Percentiles rank a stretch among this genome's conserved stretches.
Conservation (phyloP, 2,113 vertebrate genomes). For the Periophthalmus modestus region DNA sequence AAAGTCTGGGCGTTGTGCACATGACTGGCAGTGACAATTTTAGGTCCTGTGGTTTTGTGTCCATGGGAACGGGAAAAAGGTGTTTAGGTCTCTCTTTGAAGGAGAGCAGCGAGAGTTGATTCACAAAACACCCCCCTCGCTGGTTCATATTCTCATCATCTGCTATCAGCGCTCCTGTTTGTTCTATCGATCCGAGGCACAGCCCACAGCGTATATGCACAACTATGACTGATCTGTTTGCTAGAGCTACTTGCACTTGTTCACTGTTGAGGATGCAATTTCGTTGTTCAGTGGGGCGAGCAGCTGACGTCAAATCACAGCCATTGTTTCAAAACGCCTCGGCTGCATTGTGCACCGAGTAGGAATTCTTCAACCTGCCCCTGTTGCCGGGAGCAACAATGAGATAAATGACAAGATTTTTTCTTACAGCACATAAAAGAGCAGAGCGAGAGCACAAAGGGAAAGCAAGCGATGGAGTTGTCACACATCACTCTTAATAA, state of each 20-base stretch:
- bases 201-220: not conserved
- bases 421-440: conserved; percentile 39
- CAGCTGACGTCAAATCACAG: conserved; percentile 64
- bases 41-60: conserved; percentile 65
- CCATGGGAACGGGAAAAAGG: conserved; percentile 77
- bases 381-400: conserved; percentile 66
- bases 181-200: conserved; percentile 32
- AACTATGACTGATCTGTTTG: conserved; percentile 19
- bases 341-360: conserved; percentile 56
- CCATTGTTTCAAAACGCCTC: conserved; percentile 65
- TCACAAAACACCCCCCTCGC: conserved; percentile 7
- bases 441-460: conserved; percentile 8
- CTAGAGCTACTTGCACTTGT: conserved; percentile 36
- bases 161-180: conserved; percentile 30
- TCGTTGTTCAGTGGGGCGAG: conserved; percentile 65
- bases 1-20: conserved; percentile 45
- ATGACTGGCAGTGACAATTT: conserved; percentile 51
- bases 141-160: conserved; percentile 29
- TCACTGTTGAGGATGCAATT: conserved; percentile 52
- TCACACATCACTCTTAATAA: conserved; percentile 21
- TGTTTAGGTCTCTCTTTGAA: conserved; percentile 45
- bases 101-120: conserved; percentile 28
- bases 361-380: conserved; percentile 52
- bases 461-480: conserved; percentile 29
- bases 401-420: conserved; percentile 53